These are phyloP conservation scores for Mustela lutreola DNA, from an alignment of 2,113 vertebrate genomes.

Conservation along the genomic window DNA sequence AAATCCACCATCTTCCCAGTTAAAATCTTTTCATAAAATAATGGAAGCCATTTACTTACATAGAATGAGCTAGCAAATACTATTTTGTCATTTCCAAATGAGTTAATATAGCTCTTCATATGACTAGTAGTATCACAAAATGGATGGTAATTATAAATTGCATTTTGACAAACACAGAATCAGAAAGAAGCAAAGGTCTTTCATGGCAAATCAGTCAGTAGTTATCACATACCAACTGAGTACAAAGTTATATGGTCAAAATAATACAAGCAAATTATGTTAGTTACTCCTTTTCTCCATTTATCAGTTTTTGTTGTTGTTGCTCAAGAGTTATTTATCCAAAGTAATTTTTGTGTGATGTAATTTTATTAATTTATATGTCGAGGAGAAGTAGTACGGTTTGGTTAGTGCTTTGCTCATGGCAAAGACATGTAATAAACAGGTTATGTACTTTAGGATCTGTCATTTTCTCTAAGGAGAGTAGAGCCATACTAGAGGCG, in stretches of 20 bases:
- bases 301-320: background rate
- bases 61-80: background rate
- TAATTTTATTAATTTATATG: slow-evolving; percentile 13
- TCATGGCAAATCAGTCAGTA: background rate
- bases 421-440: background rate
- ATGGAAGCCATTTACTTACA: background rate
- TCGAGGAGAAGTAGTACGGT: background rate
- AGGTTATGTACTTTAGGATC: background rate
- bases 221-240: background rate
- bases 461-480: background rate
- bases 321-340: background rate
- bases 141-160: background rate
- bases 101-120: background rate
- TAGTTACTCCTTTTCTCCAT: background rate
- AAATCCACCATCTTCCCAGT: background rate
- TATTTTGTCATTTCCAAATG: background rate
- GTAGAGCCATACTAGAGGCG: background rate
- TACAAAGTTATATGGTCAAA: background rate
- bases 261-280: background rate
- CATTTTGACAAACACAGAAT: background rate
- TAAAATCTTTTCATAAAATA: slow-evolving; percentile 24
- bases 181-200: background rate
- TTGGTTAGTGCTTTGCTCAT: background rate
- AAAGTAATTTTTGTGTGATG: background rate
- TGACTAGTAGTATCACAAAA: background rate